These are phyloP conservation scores for Cephalopterus ornatus DNA, from an alignment of 2,113 vertebrate genomes.

Conservation along the genomic window DNA sequence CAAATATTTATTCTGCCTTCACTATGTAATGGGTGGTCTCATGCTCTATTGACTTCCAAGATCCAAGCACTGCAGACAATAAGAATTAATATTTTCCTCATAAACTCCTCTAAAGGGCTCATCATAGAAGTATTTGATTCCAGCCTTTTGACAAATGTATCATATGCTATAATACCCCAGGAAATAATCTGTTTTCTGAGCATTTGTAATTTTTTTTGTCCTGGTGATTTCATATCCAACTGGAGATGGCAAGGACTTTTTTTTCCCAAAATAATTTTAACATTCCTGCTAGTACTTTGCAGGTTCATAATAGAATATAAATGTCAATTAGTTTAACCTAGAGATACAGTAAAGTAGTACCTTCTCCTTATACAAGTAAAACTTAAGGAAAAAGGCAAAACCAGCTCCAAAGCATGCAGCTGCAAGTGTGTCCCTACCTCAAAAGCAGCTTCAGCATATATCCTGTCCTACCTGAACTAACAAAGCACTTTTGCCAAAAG, in stretches of 20 bases:
- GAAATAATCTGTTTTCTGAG: neutral
- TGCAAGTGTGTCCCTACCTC: neutral
- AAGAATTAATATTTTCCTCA: neutral
- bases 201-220: neutral
- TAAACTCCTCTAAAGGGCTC: neutral
- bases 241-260: neutral
- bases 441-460: neutral
- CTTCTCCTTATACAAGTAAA: neutral
- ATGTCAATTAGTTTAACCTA: neutral
- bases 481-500: neutral
- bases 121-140: neutral
- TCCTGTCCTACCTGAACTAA: neutral
- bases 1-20: neutral
- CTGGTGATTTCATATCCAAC: neutral
- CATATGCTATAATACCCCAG: neutral
- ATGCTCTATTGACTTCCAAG: neutral
- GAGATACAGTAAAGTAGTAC: neutral
- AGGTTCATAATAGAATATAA: neutral
- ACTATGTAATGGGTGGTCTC: neutral
- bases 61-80: neutral
- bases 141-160: neutral
- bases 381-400: neutral
- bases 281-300: neutral
- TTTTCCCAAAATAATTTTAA: neutral
- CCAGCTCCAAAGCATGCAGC: neutral